Conservation (phyloP, 2,888 invertebrate species). For the Platerodrilus igneus region DNA sequence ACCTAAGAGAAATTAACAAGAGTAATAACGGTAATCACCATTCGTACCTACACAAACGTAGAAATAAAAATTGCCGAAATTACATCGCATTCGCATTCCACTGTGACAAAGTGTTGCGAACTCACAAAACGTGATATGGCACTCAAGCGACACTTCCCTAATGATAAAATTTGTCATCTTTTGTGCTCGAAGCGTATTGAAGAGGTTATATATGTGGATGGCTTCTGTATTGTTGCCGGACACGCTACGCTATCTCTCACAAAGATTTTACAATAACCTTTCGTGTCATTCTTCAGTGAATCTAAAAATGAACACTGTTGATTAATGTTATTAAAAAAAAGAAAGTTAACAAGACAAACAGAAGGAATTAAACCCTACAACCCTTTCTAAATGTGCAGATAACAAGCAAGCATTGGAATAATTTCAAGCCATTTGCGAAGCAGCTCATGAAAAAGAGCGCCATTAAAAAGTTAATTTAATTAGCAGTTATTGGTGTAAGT, state of each 20-base stretch:
- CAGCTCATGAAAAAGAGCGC: conserved; percentile 36
- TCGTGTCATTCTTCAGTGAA: conserved; percentile 18
- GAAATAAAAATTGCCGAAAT: conserved; percentile 38
- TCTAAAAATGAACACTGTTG: conserved; percentile 17
- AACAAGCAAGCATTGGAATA: conserved; percentile 39
- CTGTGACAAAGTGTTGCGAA: conserved; percentile 37
- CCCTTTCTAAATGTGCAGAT: conserved; percentile 42
- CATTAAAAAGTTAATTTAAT: conserved; percentile 46
- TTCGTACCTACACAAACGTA: conserved; percentile 31
- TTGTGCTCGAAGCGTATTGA: conserved; percentile 42
- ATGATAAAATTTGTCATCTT: conserved; percentile 42
- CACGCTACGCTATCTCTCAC: conserved; percentile 35
- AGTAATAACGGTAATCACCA: conserved; percentile 35
- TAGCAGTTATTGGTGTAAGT: conserved; percentile 45
- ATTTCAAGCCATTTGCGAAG: conserved; percentile 35
- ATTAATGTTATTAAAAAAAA: conserved; percentile 10
- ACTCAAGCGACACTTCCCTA: conserved; percentile 38
- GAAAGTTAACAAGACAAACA: conserved; percentile 36
- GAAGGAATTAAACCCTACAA: conserved; percentile 39
- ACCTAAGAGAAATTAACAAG: conserved; percentile 30
- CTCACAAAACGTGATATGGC: conserved; percentile 38
- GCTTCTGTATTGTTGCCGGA: conserved; percentile 35
- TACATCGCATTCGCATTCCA: conserved; percentile 36
- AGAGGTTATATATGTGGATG: conserved; percentile 38
- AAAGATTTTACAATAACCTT: conserved; percentile 23